Conservation (phyloP, 1,140 invertebrate species). For the Aporrectodea caliginosa region DNA sequence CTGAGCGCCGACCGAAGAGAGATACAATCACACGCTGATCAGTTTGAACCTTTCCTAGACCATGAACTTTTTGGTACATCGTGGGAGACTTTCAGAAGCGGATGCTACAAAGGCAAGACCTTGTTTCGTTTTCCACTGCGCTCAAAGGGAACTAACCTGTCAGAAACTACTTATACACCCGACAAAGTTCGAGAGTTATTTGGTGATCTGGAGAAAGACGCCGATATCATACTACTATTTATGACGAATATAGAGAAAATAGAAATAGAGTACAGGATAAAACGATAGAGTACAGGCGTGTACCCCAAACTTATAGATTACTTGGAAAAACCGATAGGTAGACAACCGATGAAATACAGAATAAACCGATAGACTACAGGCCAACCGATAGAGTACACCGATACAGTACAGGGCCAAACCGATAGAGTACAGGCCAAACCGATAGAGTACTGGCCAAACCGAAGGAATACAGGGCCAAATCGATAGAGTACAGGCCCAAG, state of each 20-base stretch:
- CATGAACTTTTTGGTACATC: not conserved
- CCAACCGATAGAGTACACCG: no score
- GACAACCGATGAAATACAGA: no score
- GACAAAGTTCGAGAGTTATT: not conserved
- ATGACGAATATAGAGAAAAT: not conserved
- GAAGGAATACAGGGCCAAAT: no score
- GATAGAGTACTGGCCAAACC: no score
- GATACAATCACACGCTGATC: not conserved
- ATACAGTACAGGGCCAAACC: no score
- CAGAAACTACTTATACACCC: not conserved
- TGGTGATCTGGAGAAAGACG: not conserved
- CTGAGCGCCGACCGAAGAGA: not conserved
- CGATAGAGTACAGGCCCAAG: no score
- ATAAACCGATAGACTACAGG: no score
- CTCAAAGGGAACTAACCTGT: not conserved
- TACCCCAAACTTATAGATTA: no score
- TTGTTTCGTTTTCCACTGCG: not conserved
- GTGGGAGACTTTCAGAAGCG: not conserved
- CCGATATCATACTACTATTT: not conserved
- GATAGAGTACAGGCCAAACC: no score
- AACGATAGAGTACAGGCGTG: no score
- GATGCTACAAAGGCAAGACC: not conserved
- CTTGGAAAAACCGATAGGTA: no score
- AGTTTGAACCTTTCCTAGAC: not conserved
- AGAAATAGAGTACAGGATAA: no score